Conservation (phyloP, 2,797 vertebrate genomes). For the Mus minutoides region DNA sequence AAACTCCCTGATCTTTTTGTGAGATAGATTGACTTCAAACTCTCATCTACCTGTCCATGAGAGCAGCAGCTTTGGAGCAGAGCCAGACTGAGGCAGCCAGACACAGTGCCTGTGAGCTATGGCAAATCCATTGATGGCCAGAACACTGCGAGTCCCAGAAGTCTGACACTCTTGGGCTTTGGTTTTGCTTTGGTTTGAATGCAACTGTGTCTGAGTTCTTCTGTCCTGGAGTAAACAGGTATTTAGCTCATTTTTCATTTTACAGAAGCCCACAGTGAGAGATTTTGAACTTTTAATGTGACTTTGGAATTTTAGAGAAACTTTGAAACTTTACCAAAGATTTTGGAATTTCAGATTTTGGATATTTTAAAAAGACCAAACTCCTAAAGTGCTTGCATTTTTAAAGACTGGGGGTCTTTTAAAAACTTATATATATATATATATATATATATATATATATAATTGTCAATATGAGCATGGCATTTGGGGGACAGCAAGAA, state of each 20-base stretch:
- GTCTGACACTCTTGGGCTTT: neutral
- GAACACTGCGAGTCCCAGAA: neutral
- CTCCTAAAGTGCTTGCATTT: neutral
- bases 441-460: neutral
- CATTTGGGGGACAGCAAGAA: neutral
- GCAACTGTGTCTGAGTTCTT: neutral
- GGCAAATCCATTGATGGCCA: too few species aligned
- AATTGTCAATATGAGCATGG: neutral
- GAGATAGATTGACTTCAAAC: neutral
- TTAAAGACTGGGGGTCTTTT: neutral
- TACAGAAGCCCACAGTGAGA: neutral
- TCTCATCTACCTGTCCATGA: neutral
- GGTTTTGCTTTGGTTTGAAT: neutral
- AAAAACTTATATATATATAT: neutral
- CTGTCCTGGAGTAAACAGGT: neutral
- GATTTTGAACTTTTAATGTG: neutral
- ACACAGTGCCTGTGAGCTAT: neutral
- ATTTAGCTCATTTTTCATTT: neutral
- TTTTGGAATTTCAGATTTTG: neutral
- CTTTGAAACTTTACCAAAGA: neutral
- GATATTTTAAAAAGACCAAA: neutral
- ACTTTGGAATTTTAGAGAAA: neutral
- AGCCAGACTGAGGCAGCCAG: too few species aligned
- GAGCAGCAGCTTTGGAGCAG: too few species aligned
- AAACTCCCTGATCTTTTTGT: neutral